phyloP scores from a whole-genome alignment of 2,797 vertebrate species.

The Myiotriccus ornatus region DNA sequence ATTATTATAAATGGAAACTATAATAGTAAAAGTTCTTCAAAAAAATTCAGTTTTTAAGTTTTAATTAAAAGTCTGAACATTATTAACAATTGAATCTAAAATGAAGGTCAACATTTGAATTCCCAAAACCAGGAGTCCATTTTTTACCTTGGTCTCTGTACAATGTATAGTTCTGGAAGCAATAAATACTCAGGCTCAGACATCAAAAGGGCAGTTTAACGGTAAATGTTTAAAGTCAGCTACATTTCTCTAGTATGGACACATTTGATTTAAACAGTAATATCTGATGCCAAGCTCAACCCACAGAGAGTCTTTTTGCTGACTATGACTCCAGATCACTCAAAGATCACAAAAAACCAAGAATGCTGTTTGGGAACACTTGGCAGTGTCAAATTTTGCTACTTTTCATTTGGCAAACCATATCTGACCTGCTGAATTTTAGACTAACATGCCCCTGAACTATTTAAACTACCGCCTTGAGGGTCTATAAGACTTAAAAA shows the following conservation, averaged over 20 bases:
- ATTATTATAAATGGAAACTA: not conserved
- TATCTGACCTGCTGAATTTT: not conserved
- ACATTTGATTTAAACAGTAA: not conserved
- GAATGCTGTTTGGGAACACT: not conserved
- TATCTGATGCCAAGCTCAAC: not conserved
- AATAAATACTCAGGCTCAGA: not conserved
- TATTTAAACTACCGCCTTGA: not conserved
- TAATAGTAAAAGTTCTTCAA: not conserved
- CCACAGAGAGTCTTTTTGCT: not conserved
- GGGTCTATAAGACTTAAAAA: not conserved
- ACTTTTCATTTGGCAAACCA: not conserved
- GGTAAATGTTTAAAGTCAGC: not conserved
- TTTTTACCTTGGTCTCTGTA: not conserved
- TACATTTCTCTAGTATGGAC: not conserved
- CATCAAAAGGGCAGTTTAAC: not conserved
- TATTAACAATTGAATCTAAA: not conserved
- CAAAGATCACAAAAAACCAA: not conserved
- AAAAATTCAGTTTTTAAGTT: not conserved
- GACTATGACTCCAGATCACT: not conserved
- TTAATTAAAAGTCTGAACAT: not conserved
- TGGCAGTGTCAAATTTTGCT: not conserved
- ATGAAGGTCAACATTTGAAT: not conserved
- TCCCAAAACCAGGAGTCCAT: not conserved
- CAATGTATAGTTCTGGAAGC: not conserved
- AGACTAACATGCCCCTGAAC: too few species aligned